Evolutionary conservation across 2,797 vertebrate species (phyloP).

Genomic region (Phalloptychus januarius): DNA sequence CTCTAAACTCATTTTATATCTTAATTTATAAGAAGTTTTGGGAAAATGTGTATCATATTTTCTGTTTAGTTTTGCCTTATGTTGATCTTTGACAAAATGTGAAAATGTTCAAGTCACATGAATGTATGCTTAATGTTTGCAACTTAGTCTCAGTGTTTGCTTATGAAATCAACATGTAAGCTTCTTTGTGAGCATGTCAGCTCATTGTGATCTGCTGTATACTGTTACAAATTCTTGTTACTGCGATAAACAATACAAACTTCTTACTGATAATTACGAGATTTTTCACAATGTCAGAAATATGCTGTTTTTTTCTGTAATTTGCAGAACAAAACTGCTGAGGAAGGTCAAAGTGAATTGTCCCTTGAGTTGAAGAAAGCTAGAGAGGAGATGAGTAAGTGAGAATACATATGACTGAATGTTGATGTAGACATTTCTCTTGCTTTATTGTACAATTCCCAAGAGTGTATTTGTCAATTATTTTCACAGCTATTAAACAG

Average conservation of each 20-base stretch:
- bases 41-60: background rate
- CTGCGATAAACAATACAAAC: background rate
- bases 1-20: background rate
- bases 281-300: background rate
- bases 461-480: background rate
- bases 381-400: slow-evolving; percentile 94
- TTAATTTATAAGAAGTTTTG: background rate
- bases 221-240: background rate
- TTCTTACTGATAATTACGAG: background rate
- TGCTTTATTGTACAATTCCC: background rate
- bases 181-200: too few species aligned
- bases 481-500: background rate
- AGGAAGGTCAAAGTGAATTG: slow-evolving; percentile 87
- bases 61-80: background rate
- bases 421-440: background rate
- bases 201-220: background rate
- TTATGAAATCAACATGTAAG: background rate
- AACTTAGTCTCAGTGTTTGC: background rate
- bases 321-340: slow-evolving; percentile 86
- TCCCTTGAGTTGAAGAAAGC: slow-evolving; percentile 87
- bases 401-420: background rate
- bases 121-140: background rate
- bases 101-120: background rate
- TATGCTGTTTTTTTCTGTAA: slow-evolving; percentile 37
- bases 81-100: background rate